A percentile compares a stretch with the other conserved stretches of the same genome.
These are phyloP conservation scores for Mimachlamys varia DNA, from an alignment of 2,888 invertebrate species.

Conservation along the genomic window DNA sequence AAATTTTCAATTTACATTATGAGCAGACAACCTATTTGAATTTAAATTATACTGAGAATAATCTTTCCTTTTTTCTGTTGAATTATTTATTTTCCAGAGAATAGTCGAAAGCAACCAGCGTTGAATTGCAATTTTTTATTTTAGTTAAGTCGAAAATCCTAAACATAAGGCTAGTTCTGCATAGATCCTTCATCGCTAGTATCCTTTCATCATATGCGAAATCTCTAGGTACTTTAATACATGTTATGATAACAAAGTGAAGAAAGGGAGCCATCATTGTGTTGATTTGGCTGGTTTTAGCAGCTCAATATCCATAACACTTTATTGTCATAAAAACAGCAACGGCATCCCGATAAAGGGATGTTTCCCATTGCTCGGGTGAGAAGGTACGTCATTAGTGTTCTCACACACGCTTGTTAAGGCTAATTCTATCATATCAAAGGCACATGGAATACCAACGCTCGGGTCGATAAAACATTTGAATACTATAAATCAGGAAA, in stretches of 20 bases:
- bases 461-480: conserved; percentile 1
- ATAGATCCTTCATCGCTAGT: no score
- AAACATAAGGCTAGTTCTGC: no score
- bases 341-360: not conserved
- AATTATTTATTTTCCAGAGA: no score
- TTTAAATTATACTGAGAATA: no score
- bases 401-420: not conserved
- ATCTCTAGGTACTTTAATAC: no score
- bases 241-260: not conserved
- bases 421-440: conserved; percentile 15
- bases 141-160: no score
- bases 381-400: not conserved
- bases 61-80: no score
- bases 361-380: not conserved
- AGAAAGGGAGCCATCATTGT: not conserved
- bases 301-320: not conserved
- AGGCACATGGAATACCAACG: not conserved
- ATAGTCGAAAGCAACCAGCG: no score
- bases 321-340: not conserved
- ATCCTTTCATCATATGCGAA: no score
- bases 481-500: not conserved
- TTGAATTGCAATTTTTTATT: no score
- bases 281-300: not conserved
- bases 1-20: no score
- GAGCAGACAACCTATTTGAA: no score